A percentile compares a stretch with the other conserved stretches of the same genome.
Evolutionary conservation across 2,113 vertebrate species (phyloP).

Genomic region (Chaenogobius annularis): DNA sequence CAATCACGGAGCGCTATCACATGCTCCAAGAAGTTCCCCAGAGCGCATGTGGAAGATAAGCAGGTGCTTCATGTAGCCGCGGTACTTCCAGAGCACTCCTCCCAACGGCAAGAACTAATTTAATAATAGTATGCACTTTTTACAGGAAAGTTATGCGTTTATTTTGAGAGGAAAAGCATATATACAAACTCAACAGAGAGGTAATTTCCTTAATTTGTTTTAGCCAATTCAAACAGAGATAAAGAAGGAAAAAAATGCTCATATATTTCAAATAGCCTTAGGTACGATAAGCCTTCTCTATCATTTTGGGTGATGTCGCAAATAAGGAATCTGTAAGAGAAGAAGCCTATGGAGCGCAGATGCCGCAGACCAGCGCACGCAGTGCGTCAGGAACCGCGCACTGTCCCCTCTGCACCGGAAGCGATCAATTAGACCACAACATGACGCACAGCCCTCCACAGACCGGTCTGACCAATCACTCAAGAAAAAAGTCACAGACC

Average conservation of each 20-base stretch:
- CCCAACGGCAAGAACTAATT: neutral
- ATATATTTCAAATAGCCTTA: neutral
- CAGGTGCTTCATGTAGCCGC: neutral
- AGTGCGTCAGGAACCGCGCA: neutral
- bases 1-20: neutral
- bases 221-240: neutral
- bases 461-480: neutral
- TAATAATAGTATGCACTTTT: neutral
- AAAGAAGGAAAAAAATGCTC: neutral
- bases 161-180: neutral
- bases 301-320: conserved; percentile 1
- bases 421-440: neutral
- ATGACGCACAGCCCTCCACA: neutral
- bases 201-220: neutral
- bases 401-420: conserved; percentile 1
- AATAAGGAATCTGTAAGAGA: conserved; percentile 9
- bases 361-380: neutral
- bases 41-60: neutral
- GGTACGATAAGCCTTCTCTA: neutral
- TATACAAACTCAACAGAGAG: neutral
- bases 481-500: neutral
- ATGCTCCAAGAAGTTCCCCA: neutral
- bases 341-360: neutral
- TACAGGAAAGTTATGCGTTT: neutral
- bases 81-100: neutral